A percentile compares a stretch with the other conserved stretches of the same genome.
Conservation (phyloP, 2,113 vertebrate species). For the Saguinus imperator region DNA sequence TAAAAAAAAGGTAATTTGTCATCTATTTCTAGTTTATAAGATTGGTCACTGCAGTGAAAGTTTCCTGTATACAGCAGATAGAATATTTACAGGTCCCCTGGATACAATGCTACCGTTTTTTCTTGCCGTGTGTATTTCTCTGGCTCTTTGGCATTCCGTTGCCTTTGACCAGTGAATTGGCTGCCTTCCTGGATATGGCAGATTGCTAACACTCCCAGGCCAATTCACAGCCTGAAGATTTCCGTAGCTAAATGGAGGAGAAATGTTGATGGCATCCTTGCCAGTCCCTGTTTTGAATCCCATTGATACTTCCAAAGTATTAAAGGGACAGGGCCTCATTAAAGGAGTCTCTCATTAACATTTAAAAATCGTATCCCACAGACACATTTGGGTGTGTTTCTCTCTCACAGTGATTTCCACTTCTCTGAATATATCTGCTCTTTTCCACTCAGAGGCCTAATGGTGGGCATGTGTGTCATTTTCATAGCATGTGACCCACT, state of each 20-base stretch:
- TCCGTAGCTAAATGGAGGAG: constrained; percentile 34
- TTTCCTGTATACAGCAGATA: background rate
- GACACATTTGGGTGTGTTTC: background rate
- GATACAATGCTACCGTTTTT: background rate
- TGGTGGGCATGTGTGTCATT: background rate
- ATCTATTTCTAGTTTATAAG: background rate
- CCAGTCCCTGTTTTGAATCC: background rate
- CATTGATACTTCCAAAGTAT: constrained; percentile 5
- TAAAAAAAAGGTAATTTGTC: background rate
- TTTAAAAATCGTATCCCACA: background rate
- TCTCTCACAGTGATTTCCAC: background rate
- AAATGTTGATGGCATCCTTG: background rate
- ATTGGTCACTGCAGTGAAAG: background rate
- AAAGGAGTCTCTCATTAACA: background rate
- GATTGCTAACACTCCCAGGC: constrained; percentile 25
- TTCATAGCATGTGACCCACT: background rate
- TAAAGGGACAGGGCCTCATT: background rate
- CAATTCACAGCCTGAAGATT: constrained; percentile 35
- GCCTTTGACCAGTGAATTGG: constrained; percentile 11
- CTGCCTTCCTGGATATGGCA: background rate
- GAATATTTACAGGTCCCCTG: background rate
- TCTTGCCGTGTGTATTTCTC: background rate
- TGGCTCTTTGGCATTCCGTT: background rate
- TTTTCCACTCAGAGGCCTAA: background rate
- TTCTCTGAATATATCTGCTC: background rate